phyloP scores from a whole-genome alignment of 2,113 vertebrate genomes.

The Fregetta grallaria region DNA sequence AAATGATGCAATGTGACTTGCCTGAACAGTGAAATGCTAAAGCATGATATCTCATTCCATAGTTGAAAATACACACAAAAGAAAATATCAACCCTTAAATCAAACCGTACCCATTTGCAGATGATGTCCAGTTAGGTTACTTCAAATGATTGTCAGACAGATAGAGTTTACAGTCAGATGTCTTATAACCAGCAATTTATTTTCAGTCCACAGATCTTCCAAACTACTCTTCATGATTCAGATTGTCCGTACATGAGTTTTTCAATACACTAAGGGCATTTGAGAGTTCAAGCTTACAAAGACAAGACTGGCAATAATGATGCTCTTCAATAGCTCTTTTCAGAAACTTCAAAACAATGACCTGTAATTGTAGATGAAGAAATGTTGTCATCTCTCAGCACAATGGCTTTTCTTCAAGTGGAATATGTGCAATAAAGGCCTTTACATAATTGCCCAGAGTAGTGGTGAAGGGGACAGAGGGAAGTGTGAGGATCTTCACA shows the following conservation, averaged over 20 bases:
- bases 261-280: not conserved
- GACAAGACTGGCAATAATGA: not conserved
- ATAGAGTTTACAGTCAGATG: not conserved
- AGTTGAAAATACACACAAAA: not conserved
- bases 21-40: not conserved
- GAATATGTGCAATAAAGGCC: not conserved
- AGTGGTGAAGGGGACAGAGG: not conserved
- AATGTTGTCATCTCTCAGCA: not conserved
- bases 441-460: not conserved
- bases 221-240: not conserved
- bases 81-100: not conserved
- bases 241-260: not conserved
- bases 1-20: not conserved
- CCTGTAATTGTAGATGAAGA: not conserved
- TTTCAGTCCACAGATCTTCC: not conserved
- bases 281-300: not conserved
- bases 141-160: not conserved
- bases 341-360: constrained; percentile 33
- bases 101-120: not conserved
- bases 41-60: not conserved
- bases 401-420: not conserved
- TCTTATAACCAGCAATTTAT: not conserved
- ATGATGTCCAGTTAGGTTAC: not conserved
- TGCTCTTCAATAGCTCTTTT: not conserved
- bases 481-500: not conserved